These are phyloP conservation scores for Chelonus formosanus DNA, from an alignment of 2,888 invertebrate genomes.

Conservation along the genomic window DNA sequence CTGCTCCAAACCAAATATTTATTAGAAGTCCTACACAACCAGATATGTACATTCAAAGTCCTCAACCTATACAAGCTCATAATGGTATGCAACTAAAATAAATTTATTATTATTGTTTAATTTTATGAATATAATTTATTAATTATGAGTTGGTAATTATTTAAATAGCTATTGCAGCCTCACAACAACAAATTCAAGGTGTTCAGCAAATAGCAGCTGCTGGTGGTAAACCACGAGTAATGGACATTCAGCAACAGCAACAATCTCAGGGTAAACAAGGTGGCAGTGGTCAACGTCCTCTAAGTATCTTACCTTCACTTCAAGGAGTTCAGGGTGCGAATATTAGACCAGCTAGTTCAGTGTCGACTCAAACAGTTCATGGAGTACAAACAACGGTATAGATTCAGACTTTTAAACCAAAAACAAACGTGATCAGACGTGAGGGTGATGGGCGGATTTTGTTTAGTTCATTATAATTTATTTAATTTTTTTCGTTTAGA, in stretches of 20 bases:
- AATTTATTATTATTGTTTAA: background rate
- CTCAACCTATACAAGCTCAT: conserved; percentile 74
- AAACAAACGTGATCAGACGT: background rate
- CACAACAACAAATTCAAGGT: conserved; percentile 64
- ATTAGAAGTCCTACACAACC: conserved; percentile 80
- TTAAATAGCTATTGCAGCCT: conserved; percentile 55
- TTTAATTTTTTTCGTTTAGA: conserved; percentile 17
- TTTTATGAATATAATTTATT: no score
- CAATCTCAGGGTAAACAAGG: conserved; percentile 53
- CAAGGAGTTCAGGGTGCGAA: conserved; percentile 68
- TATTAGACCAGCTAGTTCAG: conserved; percentile 81
- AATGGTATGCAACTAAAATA: conserved; percentile 69
- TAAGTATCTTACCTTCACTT: conserved; percentile 71
- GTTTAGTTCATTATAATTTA: background rate
- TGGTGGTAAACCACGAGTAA: conserved; percentile 58
- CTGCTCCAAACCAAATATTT: conserved; percentile 81
- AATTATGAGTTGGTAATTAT: background rate
- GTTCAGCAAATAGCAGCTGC: conserved; percentile 63
- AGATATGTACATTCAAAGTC: conserved; percentile 88
- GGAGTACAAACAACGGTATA: conserved; percentile 63
- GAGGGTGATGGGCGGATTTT: background rate
- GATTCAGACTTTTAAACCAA: conserved; percentile 47
- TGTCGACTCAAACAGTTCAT: conserved; percentile 81
- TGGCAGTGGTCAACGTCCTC: conserved; percentile 56
- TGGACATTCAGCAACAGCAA: conserved; percentile 65